These are phyloP conservation scores for Galbula dea DNA, from an alignment of 2,113 vertebrate genomes.

Conservation along the genomic window DNA sequence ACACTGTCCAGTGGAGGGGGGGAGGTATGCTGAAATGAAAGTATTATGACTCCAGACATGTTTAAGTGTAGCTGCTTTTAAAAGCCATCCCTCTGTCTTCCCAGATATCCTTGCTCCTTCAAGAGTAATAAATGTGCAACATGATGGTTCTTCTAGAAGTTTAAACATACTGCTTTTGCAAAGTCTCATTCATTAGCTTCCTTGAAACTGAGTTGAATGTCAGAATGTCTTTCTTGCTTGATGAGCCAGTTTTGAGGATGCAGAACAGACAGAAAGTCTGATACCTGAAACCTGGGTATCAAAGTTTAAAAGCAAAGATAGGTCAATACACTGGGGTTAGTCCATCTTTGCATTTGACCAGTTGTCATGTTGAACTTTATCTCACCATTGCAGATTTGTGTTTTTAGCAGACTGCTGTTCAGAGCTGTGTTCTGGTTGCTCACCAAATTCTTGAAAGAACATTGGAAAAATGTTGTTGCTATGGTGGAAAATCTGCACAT, in stretches of 20 bases:
- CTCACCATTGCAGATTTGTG: not conserved
- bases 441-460: not conserved
- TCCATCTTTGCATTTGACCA: not conserved
- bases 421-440: not conserved
- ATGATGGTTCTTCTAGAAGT: not conserved
- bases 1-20: not conserved
- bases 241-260: not conserved
- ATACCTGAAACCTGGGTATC: not conserved
- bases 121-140: not conserved
- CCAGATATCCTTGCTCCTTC: not conserved
- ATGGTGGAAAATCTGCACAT: not conserved
- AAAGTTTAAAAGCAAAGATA: not conserved
- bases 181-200: not conserved
- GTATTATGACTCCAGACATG: rapidly evolving
- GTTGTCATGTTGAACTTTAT: not conserved
- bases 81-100: not conserved
- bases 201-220: not conserved
- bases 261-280: not conserved
- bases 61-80: not conserved
- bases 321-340: not conserved
- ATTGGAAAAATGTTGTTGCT: not conserved
- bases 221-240: not conserved
- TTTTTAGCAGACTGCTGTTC: not conserved
- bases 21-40: not conserved
- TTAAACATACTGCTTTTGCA: not conserved